Conservation (phyloP, 2,797 vertebrate species). For the Alosa sapidissima region DNA sequence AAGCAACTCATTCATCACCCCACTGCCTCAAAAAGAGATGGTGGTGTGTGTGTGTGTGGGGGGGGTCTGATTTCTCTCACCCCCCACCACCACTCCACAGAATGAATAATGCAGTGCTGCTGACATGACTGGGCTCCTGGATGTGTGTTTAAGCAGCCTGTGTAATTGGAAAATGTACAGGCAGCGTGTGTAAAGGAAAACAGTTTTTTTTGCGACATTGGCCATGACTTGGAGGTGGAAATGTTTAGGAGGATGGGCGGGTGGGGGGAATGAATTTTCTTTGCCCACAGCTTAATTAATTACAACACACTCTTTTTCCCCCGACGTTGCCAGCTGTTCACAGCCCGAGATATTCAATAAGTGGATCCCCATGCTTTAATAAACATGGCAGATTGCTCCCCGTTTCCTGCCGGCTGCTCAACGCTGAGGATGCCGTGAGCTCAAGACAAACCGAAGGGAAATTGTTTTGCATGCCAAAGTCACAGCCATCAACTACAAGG, state of each 20-base stretch:
- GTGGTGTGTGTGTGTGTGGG: background rate
- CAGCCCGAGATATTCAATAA: constrained; percentile 56
- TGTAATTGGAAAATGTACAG: constrained; percentile 80
- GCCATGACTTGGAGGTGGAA: constrained; percentile 68
- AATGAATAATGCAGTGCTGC: constrained; percentile 73
- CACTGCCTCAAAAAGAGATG: background rate
- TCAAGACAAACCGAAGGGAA: constrained; percentile 32
- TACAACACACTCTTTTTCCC: constrained; percentile 69
- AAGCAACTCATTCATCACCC: constrained; percentile 5
- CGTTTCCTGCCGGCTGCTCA: constrained; percentile 30
- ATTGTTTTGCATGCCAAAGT: constrained; percentile 52
- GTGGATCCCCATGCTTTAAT: constrained; percentile 63
- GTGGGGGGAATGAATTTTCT: constrained; percentile 68
- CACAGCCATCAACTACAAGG: constrained; percentile 43
- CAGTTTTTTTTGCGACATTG: constrained; percentile 50
- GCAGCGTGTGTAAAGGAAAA: constrained; percentile 71
- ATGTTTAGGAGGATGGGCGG: background rate
- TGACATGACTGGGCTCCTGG: constrained; percentile 70
- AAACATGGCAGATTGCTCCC: constrained; percentile 59
- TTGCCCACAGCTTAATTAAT: constrained; percentile 86
- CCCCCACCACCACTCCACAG: constrained; percentile 31
- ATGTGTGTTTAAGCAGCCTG: constrained; percentile 81
- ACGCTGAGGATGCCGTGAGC: constrained; percentile 10
- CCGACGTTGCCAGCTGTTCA: constrained; percentile 70
- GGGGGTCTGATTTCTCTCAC: background rate